phyloP scores from a whole-genome alignment of 2,113 vertebrate species.

The Brachirus orientalis region DNA sequence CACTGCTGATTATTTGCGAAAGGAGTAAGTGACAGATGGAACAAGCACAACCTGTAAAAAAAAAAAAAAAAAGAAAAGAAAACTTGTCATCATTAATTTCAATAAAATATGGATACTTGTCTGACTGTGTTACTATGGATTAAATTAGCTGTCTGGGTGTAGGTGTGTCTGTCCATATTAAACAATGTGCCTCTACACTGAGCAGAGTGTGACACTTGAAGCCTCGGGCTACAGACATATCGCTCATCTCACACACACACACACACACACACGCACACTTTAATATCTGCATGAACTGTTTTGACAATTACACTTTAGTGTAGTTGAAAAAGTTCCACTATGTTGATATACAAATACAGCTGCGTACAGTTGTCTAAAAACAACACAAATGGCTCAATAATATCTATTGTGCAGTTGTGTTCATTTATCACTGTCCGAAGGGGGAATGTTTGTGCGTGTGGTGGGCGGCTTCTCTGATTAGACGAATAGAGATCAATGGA shows the following conservation, averaged over 20 bases:
- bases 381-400: conserved; percentile 15
- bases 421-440: conserved; percentile 67
- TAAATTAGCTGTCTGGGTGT: conserved; percentile 22
- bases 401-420: conserved; percentile 62
- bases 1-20: neutral
- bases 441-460: conserved; percentile 29
- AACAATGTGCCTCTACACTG: conserved; percentile 31
- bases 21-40: conserved; percentile 19
- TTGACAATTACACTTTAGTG: neutral
- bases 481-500: conserved; percentile 67
- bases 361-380: neutral
- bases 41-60: conserved; percentile 24
- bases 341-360: conserved; percentile 48
- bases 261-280: neutral
- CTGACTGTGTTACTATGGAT: conserved; percentile 16
- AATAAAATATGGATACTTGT: conserved; percentile 59
- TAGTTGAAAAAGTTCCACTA: conserved; percentile 2
- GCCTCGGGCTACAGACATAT: conserved; percentile 6
- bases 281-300: neutral
- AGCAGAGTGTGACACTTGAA: conserved; percentile 11
- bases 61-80: too few species aligned
- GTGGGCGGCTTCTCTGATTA: conserved; percentile 40
- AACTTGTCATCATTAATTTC: conserved; percentile 44
- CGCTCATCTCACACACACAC: conserved; percentile 28
- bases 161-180: conserved; percentile 55